Conservation (phyloP, 2,888 invertebrate species). For the Lordiphosa fenestrarum region DNA sequence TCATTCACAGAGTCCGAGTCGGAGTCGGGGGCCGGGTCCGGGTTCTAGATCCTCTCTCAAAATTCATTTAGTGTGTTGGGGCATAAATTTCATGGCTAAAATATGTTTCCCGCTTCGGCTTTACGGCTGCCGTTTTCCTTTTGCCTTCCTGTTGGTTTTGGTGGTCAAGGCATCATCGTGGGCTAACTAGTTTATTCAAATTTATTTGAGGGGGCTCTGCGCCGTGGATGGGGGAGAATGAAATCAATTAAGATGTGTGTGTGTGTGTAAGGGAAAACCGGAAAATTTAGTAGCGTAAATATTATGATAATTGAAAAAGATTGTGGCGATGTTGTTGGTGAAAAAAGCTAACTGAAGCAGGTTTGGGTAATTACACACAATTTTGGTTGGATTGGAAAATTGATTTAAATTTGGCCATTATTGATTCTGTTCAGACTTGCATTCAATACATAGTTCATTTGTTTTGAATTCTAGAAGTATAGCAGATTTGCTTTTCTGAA, state of each 20-base stretch:
- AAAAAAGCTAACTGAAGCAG: too few relatives aligned
- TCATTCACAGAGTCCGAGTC: constrained; percentile 7
- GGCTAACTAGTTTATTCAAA: constrained; percentile 52
- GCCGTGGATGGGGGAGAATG: constrained; percentile 36
- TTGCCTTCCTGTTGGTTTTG: constrained; percentile 10
- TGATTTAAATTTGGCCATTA: too few relatives aligned
- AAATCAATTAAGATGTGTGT: constrained; percentile 55
- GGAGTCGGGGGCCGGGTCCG: constrained; percentile 13
- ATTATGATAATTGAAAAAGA: constrained; percentile 10
- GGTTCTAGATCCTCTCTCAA: constrained; percentile 22
- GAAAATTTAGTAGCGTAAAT: constrained; percentile 5
- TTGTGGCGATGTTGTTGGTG: neutral
- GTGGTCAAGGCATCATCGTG: constrained; percentile 26
- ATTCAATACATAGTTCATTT: too few relatives aligned
- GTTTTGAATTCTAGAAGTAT: too few relatives aligned
- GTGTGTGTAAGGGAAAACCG: neutral
- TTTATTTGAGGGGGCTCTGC: constrained; percentile 24
- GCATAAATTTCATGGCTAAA: constrained; percentile 70
- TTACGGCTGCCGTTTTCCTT: constrained; percentile 16
- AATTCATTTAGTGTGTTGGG: constrained; percentile 56
- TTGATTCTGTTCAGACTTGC: too few relatives aligned
- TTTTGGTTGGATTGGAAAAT: too few relatives aligned
- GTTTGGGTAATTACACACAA: too few relatives aligned
- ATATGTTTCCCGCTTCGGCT: constrained; percentile 45
- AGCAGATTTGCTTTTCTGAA: too few relatives aligned